Evolutionary conservation across 2,888 invertebrate species (phyloP), one percentile per base, ranked within the genome.

Genomic region (Eupelmus urozonus): DNA sequence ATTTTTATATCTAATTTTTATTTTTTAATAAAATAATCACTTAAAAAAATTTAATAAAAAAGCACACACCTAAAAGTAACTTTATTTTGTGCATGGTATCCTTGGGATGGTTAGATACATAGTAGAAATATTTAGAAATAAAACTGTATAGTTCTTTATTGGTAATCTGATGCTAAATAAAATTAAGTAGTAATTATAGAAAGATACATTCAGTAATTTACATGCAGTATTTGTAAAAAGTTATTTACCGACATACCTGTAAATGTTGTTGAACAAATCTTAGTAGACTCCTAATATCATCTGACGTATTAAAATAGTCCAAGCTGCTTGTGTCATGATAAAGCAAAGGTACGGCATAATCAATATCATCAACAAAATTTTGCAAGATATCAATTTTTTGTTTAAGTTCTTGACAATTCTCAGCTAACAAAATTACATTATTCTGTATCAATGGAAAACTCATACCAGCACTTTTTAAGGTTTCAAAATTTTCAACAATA

Each of bases 111-210:
- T 57, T 9, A 34, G 18, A 53, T 23, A 70, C 0, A 25, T n/a
- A 13, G 11, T 23, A 7, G 5, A 76, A 49, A 63, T 70, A 76
- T 34, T 76, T 76, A 29, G 70, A 69, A 69, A 76, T 42, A 5
- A 76, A 13, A 27, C 5, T 4, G 49, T 34, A 70, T 5, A 57
- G 1, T 11, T 70, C 34, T 25, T 34, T 9, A 18, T 11, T 40
- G 34, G 20, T 9, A 42, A 77, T 18, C 63, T 65, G 49, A 23
- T 72, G 53, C n/a, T 20, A 20, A 55, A 18, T 29, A 16, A 51
- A 51, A 23, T 29, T n/a, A 34, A 29, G 0, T n/a, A 65, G 13
- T 55, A 57, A 45, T 20, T 23, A 29, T 13, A 60, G 11, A 20
- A 18, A 45, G 51, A n/a, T 23, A n/a, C n/a, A n/a, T n/a, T n/a